A percentile compares a stretch with the other conserved stretches of the same genome.
phyloP scores from a whole-genome alignment of 2,888 invertebrate genomes.

The Calliscelio sp. region DNA sequence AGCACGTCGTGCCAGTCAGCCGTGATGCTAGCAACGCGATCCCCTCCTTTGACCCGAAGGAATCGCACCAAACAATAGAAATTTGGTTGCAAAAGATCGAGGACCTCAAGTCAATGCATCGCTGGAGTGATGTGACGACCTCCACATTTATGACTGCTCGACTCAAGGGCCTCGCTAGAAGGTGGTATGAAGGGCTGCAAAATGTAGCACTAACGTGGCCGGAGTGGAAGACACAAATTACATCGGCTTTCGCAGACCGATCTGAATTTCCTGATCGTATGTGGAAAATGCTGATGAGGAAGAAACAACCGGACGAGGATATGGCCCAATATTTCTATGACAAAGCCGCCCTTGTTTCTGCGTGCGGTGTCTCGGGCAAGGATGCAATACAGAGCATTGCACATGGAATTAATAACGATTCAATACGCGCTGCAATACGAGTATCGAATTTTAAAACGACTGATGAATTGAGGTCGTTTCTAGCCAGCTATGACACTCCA shows the following conservation, averaged over 20 bases:
- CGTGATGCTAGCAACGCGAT: background rate
- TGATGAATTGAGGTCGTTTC: background rate
- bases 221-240: conserved; percentile 7
- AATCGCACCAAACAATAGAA: no score
- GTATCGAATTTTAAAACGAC: background rate
- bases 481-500: background rate
- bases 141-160: background rate
- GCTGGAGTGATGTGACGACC: background rate
- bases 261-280: background rate
- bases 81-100: no score
- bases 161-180: background rate
- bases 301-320: background rate
- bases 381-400: conserved; percentile 11
- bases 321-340: conserved; percentile 19
- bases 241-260: background rate
- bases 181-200: background rate
- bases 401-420: background rate
- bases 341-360: background rate
- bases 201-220: background rate
- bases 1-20: background rate
- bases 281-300: background rate
- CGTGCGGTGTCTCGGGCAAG: background rate
- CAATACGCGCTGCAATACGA: background rate
- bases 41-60: background rate
- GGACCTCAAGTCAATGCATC: no score